phyloP scores from a whole-genome alignment of 2,888 invertebrate genomes.

The Coelopa pilipes region DNA sequence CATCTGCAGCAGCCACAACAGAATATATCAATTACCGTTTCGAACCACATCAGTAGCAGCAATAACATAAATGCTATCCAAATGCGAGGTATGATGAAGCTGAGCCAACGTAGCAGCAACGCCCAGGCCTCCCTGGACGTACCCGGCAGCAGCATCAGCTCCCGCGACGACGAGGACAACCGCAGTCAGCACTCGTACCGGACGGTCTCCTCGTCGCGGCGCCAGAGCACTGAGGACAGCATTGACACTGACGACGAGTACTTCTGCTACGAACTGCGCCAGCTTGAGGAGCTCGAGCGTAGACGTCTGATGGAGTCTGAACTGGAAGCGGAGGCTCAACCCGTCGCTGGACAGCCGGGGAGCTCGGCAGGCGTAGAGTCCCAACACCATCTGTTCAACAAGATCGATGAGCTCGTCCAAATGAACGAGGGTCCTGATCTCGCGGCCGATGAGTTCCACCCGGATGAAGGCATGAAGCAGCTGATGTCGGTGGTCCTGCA shows the following conservation, averaged over 20 bases:
- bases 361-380: constrained; percentile 5
- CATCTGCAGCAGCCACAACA: constrained; percentile 47
- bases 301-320: constrained; percentile 68
- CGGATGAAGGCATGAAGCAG: constrained; percentile 78
- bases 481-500: constrained; percentile 83
- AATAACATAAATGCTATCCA: not conserved
- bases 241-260: constrained; percentile 95
- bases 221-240: constrained; percentile 92
- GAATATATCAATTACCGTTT: constrained; percentile 18
- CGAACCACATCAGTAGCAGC: not conserved
- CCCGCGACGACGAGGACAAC: constrained; percentile 83
- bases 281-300: constrained; percentile 86
- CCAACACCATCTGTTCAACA: constrained; percentile 55
- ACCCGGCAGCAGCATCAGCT: constrained; percentile 65
- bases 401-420: constrained; percentile 70
- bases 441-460: constrained; percentile 67
- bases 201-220: constrained; percentile 86
- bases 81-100: constrained; percentile 9
- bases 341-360: not conserved
- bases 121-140: constrained; percentile 76
- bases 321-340: no score
- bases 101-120: not conserved
- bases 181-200: constrained; percentile 88
- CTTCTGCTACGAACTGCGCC: constrained; percentile 88
- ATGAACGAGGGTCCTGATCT: constrained; percentile 66